phyloP scores from a whole-genome alignment of 2,113 vertebrate genomes.

The Onychostruthus taczanowskii region DNA sequence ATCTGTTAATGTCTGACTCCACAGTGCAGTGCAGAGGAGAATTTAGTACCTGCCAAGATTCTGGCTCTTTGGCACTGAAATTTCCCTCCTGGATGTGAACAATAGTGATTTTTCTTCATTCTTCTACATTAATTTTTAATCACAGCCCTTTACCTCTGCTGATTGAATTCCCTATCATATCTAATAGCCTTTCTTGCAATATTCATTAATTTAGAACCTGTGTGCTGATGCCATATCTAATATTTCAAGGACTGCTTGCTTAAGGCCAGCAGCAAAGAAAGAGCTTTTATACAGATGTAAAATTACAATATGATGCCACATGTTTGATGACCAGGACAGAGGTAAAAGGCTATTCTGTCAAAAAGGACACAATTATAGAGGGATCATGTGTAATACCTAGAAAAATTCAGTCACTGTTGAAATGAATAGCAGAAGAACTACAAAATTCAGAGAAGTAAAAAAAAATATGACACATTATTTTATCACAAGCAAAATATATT shows the following conservation, averaged over 20 bases:
- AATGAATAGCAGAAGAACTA: neutral
- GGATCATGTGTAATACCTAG: neutral
- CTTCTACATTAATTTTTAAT: conserved; percentile 76
- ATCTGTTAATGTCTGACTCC: neutral
- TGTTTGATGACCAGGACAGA: conserved; percentile 47
- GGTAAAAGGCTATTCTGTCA: neutral
- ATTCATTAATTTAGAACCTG: conserved; percentile 72
- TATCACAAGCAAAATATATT: neutral
- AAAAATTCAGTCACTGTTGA: neutral
- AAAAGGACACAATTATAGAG: neutral
- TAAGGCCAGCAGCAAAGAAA: conserved; percentile 59
- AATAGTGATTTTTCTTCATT: conserved; percentile 66
- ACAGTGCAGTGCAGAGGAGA: neutral
- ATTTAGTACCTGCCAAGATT: neutral
- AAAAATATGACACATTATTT: neutral
- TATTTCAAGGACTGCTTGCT: conserved; percentile 68
- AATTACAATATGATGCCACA: neutral
- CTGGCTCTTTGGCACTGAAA: conserved; percentile 28
- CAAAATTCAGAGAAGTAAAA: neutral
- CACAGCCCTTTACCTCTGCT: conserved; percentile 51
- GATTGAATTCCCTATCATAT: conserved; percentile 68
- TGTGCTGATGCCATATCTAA: conserved; percentile 59
- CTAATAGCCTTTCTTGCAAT: conserved; percentile 70
- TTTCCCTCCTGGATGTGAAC: conserved; percentile 43
- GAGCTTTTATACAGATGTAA: conserved; percentile 27